Evolutionary conservation across 2,113 vertebrate species (phyloP).

Genomic region (Casuarius casuarius): DNA sequence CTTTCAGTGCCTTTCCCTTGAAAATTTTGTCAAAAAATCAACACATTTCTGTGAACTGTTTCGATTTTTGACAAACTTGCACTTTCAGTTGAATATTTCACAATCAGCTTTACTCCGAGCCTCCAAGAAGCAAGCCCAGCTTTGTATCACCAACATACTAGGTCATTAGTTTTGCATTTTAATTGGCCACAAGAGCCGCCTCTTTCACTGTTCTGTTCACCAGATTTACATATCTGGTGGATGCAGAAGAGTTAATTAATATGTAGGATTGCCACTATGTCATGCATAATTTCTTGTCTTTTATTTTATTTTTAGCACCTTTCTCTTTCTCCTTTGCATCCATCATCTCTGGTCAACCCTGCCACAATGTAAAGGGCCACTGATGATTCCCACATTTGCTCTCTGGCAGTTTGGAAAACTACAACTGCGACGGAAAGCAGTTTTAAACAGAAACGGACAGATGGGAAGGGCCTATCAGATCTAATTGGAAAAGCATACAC

Average conservation of each 20-base stretch:
- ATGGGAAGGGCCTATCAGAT: not conserved
- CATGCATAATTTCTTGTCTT: not conserved
- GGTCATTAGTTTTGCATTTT: not conserved
- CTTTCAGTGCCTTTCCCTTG: not conserved
- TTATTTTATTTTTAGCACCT: not conserved
- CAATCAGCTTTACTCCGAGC: not conserved
- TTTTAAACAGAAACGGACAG: not conserved
- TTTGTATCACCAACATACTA: not conserved
- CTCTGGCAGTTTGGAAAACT: not conserved
- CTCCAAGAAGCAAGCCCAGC: not conserved
- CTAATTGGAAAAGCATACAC: not conserved
- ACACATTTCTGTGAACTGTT: not conserved
- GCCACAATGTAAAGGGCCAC: not conserved
- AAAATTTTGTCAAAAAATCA: not conserved
- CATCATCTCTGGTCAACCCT: not conserved
- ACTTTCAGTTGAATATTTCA: not conserved
- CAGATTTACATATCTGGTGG: not conserved
- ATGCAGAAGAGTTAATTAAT: not conserved
- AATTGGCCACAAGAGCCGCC: not conserved
- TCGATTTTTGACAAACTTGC: not conserved
- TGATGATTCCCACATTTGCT: not conserved
- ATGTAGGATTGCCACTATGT: not conserved
- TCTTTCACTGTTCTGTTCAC: not conserved
- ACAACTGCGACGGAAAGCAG: not conserved
- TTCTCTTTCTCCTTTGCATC: not conserved